These are phyloP conservation scores for Tetragonula carbonaria DNA, from an alignment of 2,888 invertebrate species.

Conservation along the genomic window DNA sequence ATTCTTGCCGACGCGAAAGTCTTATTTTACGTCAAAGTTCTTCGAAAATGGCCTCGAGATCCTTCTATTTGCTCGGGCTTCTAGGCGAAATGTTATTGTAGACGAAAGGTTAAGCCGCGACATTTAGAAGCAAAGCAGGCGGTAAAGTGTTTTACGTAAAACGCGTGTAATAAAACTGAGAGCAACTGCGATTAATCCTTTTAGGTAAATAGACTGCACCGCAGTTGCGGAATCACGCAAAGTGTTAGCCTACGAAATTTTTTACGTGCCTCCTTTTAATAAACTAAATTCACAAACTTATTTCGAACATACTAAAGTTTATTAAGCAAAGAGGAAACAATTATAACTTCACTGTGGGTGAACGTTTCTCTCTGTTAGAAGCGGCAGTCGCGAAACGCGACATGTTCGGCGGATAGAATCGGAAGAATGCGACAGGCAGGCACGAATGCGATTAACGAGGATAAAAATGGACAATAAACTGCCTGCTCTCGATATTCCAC, in stretches of 20 bases:
- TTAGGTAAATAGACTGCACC: neutral
- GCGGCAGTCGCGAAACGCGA: neutral
- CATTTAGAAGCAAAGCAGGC: neutral
- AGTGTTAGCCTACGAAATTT: neutral
- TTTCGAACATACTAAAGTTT: too few relatives aligned
- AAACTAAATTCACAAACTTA: too few relatives aligned
- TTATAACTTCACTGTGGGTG: neutral
- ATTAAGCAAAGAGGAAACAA: neutral
- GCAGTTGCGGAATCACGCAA: neutral
- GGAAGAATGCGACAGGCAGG: conserved; percentile 29
- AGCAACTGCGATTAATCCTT: neutral
- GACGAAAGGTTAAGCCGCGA: neutral
- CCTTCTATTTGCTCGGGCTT: neutral
- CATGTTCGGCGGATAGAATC: conserved; percentile 16
- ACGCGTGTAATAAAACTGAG: neutral
- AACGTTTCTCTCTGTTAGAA: conserved; percentile 13
- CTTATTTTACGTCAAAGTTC: neutral
- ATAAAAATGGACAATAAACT: conserved; percentile 34
- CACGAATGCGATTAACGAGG: conserved; percentile 35
- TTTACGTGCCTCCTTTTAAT: neutral
- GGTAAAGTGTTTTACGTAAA: neutral
- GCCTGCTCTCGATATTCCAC: conserved; percentile 26
- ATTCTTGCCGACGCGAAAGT: neutral
- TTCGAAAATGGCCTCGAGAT: neutral
- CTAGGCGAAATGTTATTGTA: neutral